These are phyloP conservation scores for Poeciliopsis gracilis DNA, from an alignment of 2,797 vertebrate genomes.

Conservation along the genomic window DNA sequence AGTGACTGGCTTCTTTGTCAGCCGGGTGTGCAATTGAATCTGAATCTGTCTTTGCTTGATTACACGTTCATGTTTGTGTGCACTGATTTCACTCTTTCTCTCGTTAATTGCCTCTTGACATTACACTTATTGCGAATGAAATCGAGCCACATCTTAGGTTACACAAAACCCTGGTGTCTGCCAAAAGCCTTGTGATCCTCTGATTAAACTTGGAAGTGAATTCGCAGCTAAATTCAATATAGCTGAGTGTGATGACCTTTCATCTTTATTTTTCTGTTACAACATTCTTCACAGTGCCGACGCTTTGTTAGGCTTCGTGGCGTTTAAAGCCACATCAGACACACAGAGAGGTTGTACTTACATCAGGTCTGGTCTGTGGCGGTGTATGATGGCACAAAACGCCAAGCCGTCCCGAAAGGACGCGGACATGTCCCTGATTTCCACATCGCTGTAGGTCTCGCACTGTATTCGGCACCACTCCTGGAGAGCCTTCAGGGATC, in stretches of 20 bases:
- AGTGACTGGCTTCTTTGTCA: neutral
- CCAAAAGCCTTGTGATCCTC: neutral
- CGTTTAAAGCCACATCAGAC: neutral
- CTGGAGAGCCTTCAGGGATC: conserved; percentile 90
- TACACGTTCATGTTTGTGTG: neutral
- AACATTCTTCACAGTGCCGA: neutral
- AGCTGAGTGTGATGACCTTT: neutral
- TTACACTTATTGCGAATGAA: neutral
- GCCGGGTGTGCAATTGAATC: neutral
- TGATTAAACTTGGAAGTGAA: neutral
- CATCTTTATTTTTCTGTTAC: too few relatives aligned
- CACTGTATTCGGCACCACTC: conserved; percentile 94
- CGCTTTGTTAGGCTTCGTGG: neutral
- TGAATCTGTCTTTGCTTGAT: neutral
- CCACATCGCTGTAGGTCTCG: conserved; percentile 87
- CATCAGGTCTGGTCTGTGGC: conserved; percentile 92
- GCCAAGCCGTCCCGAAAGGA: conserved; percentile 96
- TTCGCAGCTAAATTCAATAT: neutral
- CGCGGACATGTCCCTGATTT: conserved; percentile 89
- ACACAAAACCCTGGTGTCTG: too few relatives aligned
- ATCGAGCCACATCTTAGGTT: neutral
- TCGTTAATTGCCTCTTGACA: neutral
- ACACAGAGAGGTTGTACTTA: conserved; percentile 77
- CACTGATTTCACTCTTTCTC: neutral
- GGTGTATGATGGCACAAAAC: conserved; percentile 96